Conservation (phyloP, 35 echinoderm and acorn worm genomes). For the Holothuria glaberrima region DNA sequence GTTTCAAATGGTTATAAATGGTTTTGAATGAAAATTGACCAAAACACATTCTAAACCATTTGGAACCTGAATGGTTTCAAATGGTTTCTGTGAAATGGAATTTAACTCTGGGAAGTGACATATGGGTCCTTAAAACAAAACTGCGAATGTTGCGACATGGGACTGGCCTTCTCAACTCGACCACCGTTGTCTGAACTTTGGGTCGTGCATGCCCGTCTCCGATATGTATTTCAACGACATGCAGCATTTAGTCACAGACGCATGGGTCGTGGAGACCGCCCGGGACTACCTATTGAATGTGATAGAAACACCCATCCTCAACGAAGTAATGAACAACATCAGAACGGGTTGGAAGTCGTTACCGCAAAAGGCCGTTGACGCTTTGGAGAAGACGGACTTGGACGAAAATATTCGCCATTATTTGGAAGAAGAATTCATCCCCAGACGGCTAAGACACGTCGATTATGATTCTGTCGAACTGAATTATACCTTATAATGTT, state of each 20-base stretch:
- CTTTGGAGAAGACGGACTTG: background rate
- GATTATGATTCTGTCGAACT: background rate
- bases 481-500: background rate
- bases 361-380: background rate
- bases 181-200: slow-evolving; percentile 41
- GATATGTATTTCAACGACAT: slow-evolving; percentile 29
- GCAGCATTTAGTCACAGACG: slow-evolving; percentile 10
- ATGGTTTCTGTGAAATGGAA: no score
- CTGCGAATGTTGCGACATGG: slow-evolving; percentile 26
- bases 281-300: background rate
- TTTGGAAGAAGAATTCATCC: background rate
- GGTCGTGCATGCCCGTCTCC: background rate
- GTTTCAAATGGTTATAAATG: no score
- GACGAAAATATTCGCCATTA: background rate
- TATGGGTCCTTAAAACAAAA: background rate
- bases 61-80: no score
- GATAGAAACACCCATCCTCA: background rate
- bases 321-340: no score
- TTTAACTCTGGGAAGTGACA: no score
- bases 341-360: no score
- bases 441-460: background rate
- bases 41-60: no score
- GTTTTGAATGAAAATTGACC: no score
- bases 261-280: slow-evolving; percentile 5
- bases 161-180: background rate